Conservation (phyloP, 2,113 vertebrate genomes). For the Strix uralensis region DNA sequence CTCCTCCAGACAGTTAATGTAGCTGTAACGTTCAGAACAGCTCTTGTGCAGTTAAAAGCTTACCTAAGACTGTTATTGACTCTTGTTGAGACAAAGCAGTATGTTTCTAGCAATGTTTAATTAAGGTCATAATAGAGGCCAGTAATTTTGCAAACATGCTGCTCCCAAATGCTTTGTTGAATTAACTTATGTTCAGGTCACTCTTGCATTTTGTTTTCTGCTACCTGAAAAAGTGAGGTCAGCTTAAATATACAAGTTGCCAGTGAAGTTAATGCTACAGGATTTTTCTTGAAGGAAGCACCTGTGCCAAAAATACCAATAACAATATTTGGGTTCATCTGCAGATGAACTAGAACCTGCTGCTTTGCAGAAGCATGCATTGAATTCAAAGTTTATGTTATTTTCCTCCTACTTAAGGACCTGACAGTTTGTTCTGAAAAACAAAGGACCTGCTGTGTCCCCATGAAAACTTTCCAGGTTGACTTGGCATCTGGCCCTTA, state of each 20-base stretch:
- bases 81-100: neutral
- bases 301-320: neutral
- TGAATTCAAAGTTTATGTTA: neutral
- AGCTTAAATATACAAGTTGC: neutral
- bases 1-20: neutral
- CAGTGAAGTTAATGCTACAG: neutral
- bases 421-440: neutral
- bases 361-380: neutral
- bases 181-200: neutral
- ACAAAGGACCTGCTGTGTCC: neutral
- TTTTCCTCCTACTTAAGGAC: neutral
- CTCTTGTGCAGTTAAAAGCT: neutral
- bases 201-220: neutral
- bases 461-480: neutral
- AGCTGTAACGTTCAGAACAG: neutral
- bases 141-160: neutral
- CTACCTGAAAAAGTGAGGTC: neutral
- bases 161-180: slow-evolving; percentile 13
- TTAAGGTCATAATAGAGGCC: neutral
- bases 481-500: neutral
- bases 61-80: neutral
- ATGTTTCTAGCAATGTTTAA: neutral
- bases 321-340: neutral
- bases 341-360: neutral
- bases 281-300: neutral